A percentile compares a stretch with the other conserved stretches of the same genome.
phyloP scores from a whole-genome alignment of 1,140 invertebrate species.

The Ganaspis sp. region DNA sequence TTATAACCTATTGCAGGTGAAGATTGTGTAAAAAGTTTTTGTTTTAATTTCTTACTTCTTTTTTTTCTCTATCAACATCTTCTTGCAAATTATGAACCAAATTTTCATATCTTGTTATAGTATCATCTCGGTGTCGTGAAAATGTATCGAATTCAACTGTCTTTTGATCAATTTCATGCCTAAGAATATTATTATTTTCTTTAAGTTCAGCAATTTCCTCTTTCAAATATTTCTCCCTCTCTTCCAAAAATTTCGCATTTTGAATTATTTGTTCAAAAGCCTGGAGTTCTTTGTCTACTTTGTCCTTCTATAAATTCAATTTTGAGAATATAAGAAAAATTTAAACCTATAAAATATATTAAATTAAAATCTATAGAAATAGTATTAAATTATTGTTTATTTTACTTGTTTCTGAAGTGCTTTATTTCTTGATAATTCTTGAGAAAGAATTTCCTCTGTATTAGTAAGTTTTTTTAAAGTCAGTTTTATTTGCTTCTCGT shows the following conservation, averaged over 20 bases:
- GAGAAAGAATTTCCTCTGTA: conserved; percentile 36
- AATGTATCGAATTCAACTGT: conserved; percentile 65
- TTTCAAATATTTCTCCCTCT: conserved; percentile 47
- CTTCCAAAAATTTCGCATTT: conserved; percentile 40
- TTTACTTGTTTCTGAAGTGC: not conserved
- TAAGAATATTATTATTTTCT: conserved; percentile 41
- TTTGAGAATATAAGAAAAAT: not conserved
- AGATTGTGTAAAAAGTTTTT: too few species aligned
- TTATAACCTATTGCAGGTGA: too few species aligned
- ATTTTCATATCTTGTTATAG: conserved; percentile 61
- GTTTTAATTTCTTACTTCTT: conserved; percentile 57
- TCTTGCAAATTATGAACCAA: conserved; percentile 59
- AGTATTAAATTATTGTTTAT: not conserved
- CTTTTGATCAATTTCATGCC: conserved; percentile 46
- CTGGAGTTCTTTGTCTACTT: not conserved
- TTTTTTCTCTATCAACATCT: conserved; percentile 58
- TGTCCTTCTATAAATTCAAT: not conserved
- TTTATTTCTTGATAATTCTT: not conserved
- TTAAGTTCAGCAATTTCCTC: conserved; percentile 55
- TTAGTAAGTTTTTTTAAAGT: conserved; percentile 51
- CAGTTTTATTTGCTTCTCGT: conserved; percentile 60
- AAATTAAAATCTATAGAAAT: not conserved
- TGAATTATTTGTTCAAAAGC: conserved; percentile 11
- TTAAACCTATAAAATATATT: not conserved
- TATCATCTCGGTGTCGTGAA: conserved; percentile 60